Percentiles rank a stretch among this genome's conserved stretches.
Evolutionary conservation across 2,113 vertebrate genomes (phyloP).

Genomic region (Psilopsiagon aurifrons): DNA sequence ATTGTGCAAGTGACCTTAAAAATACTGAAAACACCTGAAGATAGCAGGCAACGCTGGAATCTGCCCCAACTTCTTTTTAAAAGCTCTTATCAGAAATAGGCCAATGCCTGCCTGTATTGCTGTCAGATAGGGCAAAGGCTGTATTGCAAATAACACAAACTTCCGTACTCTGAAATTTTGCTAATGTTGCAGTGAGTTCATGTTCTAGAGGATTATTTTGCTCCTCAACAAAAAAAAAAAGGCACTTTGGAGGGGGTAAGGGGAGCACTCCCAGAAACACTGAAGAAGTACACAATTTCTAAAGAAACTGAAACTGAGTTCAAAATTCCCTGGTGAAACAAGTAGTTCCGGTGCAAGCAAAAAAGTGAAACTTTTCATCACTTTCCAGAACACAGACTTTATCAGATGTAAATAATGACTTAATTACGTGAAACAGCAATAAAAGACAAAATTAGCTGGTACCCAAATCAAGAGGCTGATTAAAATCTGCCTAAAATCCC

Average conservation of each 20-base stretch:
- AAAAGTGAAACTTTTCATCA: background rate
- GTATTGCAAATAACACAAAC: background rate
- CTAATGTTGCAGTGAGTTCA: background rate
- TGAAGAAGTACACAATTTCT: background rate
- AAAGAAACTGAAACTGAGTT: background rate
- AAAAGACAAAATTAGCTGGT: background rate
- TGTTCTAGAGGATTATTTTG: background rate
- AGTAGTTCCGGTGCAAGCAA: background rate
- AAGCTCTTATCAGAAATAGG: background rate
- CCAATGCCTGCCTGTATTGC: rapidly evolving
- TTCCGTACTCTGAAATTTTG: background rate
- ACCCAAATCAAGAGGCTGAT: background rate
- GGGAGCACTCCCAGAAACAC: background rate
- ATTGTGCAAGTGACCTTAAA: background rate
- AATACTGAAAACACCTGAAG: background rate
- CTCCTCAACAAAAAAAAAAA: background rate
- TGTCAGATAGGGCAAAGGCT: background rate
- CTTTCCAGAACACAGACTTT: background rate
- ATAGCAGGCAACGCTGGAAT: background rate
- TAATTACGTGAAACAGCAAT: background rate
- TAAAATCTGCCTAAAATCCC: background rate
- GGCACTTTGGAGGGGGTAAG: background rate
- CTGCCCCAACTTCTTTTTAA: background rate
- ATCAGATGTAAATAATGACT: background rate
- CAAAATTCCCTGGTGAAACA: background rate